phyloP scores from a whole-genome alignment of 2,888 invertebrate species.

The Oegoconia quadripuncta region DNA sequence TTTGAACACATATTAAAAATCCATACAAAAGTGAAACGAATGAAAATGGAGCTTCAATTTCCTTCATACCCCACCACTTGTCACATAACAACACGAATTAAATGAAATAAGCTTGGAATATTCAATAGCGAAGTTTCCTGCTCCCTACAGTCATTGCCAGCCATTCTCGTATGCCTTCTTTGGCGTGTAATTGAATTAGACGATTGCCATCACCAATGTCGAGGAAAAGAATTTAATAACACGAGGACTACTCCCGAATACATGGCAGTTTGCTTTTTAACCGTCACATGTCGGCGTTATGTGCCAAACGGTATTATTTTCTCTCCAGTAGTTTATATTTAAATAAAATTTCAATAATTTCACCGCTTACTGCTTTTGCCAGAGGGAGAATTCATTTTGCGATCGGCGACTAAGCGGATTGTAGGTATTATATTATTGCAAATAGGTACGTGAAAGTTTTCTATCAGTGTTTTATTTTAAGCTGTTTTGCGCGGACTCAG shows the following conservation, averaged over 20 bases:
- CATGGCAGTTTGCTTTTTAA: constrained; percentile 35
- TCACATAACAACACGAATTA: constrained; percentile 44
- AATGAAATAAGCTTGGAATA: constrained; percentile 60
- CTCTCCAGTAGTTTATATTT: constrained; percentile 51
- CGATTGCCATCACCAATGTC: constrained; percentile 64
- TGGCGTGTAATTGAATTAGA: constrained; percentile 71
- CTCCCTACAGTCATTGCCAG: constrained; percentile 61
- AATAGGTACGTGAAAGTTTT: constrained; percentile 3
- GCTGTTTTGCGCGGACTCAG: neutral
- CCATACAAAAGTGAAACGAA: too few species aligned
- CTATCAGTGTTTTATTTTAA: constrained; percentile 1
- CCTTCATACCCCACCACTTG: constrained; percentile 17
- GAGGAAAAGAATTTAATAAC: constrained; percentile 74
- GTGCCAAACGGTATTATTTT: constrained; percentile 15
- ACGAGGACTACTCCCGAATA: constrained; percentile 49
- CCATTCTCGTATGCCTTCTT: constrained; percentile 64
- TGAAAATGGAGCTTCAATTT: neutral
- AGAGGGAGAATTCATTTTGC: constrained; percentile 43
- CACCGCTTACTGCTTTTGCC: constrained; percentile 42
- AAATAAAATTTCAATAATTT: constrained; percentile 62
- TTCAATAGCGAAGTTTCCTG: constrained; percentile 55
- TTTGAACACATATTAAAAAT: too few species aligned
- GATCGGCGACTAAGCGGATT: constrained; percentile 26
- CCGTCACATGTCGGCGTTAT: constrained; percentile 25
- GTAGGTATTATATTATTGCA: constrained; percentile 11